Evolutionary conservation across 30 jellyfish, hydroid and myxozoan genomes (phyloP), one percentile per base, ranked within the genome.

Genomic region (Hydractinia echinata): DNA sequence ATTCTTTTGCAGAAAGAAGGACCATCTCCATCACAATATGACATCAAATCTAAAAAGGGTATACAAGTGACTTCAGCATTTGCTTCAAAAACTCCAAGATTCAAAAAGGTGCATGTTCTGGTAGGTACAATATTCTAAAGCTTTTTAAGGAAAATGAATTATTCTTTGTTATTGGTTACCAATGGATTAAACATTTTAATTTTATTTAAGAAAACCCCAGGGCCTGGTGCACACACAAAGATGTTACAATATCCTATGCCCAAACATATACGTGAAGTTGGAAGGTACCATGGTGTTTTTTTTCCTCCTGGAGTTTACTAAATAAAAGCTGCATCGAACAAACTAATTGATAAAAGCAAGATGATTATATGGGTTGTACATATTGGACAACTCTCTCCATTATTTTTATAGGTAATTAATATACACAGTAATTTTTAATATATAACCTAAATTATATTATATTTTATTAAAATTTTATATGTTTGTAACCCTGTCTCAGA

Each of bases 161-260:
- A 30, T 54, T 76, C 76, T 54, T 39, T 76, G 76, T 2, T 54
- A 15, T 76, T 54, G 76, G 14, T 4, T 64, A 6, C 39, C 18
- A 6, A 20, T 9, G 39, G 0, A 30, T 30, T 30, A 30, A 30
- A 11, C 1, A 58, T 18, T 58, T 15, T 9, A 7, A 5, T 53
- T 53, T 14, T 76, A 51, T 53, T 68, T 66, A 67, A 91, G 97
- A 86, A 84, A 67, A 91, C 97, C 5, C 97, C 97, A 8, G 97
- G 97, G 7, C 97, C 97, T 53, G 97, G 97, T 11, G 70, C 91
- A 15, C 86, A 91, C 96, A 79, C 97, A 39, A 85, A 91, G 66
- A 77, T 91, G 88, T 61, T 49, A 18, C 95, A 91, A 51, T 73
- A 79, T 15, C 95, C 95, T 8, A 82, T 85, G 95, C 95, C 97